Base-by-base conservation (phyloP, 2,888 invertebrate genomes). In the Micoletzkya japonica region DNA sequence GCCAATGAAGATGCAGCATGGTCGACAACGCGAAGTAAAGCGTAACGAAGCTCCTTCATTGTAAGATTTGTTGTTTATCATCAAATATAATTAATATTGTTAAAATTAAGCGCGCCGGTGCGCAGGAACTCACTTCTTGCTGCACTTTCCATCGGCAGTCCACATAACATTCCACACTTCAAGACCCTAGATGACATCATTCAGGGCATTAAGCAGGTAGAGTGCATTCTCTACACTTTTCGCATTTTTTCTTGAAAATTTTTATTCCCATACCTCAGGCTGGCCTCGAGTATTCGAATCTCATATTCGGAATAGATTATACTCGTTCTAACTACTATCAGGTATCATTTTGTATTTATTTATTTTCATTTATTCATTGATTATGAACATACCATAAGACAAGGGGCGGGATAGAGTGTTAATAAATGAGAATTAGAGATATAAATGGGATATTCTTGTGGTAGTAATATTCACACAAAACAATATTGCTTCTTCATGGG, bases 301-400 rank as follows among this genome's bases (percentile, higher is more conserved):
- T 85, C 70, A 86, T 85, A 39, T 85, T 85, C 72, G 85, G 88
- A 1, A 86, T 89, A 49, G 89, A 89, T 81, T 89, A 88, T 81
- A 88, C 88, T 4, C 87, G 88, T 24, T 88, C 87, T 74, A 89
- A 89, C 74, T 87, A 88, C 76, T 88, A 88, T 86, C 88, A 88
- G 74, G 87, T 87, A 14, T 70, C 86, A 20, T 50, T n/a, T 26
- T 32, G 28, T n/a, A n/a, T n/a, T n/a, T n/a, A n/a, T n/a, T n/a
- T n/a, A n/a, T n/a, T n/a, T n/a, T n/a, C n/a, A n/a, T n/a, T n/a
- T n/a, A n/a, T n/a, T n/a, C n/a, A n/a, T n/a, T n/a, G n/a, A n/a
- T n/a, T n/a, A n/a, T n/a, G n/a, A n/a, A n/a, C n/a, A n/a, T n/a
- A n/a, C n/a, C n/a, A n/a, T n/a, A n/a, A n/a, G n/a, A n/a, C n/a